Base-by-base conservation (phyloP, 2,888 invertebrate genomes). In the Hyposoter didymator region DNA sequence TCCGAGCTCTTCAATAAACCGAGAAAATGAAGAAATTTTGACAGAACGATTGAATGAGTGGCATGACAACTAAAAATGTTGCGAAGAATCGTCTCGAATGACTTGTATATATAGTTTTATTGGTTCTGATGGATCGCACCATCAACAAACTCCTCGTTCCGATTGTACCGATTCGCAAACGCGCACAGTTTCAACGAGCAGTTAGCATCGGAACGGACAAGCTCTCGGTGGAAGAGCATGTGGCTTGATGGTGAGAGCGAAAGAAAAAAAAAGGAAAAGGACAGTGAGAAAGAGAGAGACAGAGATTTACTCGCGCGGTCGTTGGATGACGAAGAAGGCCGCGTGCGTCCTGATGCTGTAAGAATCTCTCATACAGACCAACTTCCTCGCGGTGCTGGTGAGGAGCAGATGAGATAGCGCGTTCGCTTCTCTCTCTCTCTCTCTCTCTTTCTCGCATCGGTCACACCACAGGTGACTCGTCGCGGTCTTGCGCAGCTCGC, bases 401-500 rank as follows among this genome's bases (percentile, higher is more conserved):
- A 88, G 76, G 88, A 90, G 90, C 88, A 91, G 52, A 78, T 73
- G 73, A 64, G 91, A 91, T 91, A 90, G 89, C 88, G 89, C 90
- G 85, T 88, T 89, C 87, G 72, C 88, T 89, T 88, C 89, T 78
- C 86, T 85, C 59, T 62, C 87, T 86, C 87, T 88, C 88, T 89
- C 88, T 89, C 88, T 49, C 19, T 19, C 80, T 10, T 32, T 74
- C 39, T n/a, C 43, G 88, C 90, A 90, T 91, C 89, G 91, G 91
- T 91, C 91, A 91, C 91, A 90, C 91, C 90, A 87, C 91, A 90
- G 91, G 91, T 91, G 91, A 91, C 91, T 91, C 89, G 89, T 89
- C 90, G 90, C 88, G 89, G 90, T 90, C 88, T 87, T 87, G 87
- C 87, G 85, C 73, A 80, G 80, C 80, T 83, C 90, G 72, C 83